A percentile compares a stretch with the other conserved stretches of the same genome.
phyloP scores from a whole-genome alignment of 2,797 vertebrate species.

The Pipistrellus pipistrellus region DNA sequence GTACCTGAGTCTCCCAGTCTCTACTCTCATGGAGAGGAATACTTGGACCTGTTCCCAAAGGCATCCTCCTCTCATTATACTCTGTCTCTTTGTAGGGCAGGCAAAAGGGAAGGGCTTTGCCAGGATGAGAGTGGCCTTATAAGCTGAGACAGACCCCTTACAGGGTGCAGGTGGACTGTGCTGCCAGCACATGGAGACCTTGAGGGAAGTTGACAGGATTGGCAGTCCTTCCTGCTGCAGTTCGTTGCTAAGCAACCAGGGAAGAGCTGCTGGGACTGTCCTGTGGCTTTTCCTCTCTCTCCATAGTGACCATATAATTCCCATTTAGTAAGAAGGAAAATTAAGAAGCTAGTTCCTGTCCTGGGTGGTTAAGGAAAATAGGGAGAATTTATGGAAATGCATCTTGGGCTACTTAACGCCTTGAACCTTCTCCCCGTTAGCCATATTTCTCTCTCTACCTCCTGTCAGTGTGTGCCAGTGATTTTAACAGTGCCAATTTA shows the following conservation, averaged over 20 bases:
- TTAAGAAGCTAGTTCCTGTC: conserved; percentile 10
- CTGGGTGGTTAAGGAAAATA: conserved; percentile 13
- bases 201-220: background rate
- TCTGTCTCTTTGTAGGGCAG: background rate
- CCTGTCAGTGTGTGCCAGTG: background rate
- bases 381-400: background rate
- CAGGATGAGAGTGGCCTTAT: background rate
- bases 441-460: background rate
- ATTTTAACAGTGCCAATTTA: conserved; percentile 33
- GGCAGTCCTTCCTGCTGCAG: background rate
- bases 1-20: background rate
- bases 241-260: too few relatives aligned
- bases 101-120: background rate
- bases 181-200: background rate
- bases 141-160: background rate
- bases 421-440: background rate
- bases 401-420: background rate
- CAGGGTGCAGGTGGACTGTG: too few relatives aligned
- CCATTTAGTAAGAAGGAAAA: background rate
- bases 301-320: background rate
- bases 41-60: rapidly evolving
- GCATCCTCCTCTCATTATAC: background rate
- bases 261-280: background rate
- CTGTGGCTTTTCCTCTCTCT: background rate
- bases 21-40: rapidly evolving